phyloP scores from a whole-genome alignment of 2,797 vertebrate species.

The Mormyrops attenuatus region DNA sequence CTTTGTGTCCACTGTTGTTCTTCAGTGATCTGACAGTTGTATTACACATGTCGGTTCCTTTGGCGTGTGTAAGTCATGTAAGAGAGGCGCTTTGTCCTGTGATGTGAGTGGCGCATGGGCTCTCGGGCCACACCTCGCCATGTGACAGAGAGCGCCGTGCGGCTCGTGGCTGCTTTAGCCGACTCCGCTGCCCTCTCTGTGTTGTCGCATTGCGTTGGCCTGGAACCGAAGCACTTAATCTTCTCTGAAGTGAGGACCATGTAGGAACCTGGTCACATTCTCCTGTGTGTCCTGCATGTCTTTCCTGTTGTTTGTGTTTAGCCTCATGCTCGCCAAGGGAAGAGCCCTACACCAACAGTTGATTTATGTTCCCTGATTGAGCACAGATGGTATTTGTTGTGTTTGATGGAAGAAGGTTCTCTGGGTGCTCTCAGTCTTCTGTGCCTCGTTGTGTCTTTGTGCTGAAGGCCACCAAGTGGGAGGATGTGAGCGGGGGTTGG shows the following conservation, averaged over 20 bases:
- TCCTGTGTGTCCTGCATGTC: background rate
- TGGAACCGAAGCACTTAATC: background rate
- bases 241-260: background rate
- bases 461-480: background rate
- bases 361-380: slow-evolving; percentile 43
- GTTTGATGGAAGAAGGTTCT: slow-evolving; percentile 57
- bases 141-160: background rate
- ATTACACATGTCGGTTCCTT: background rate
- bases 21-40: background rate
- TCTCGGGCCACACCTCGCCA: background rate
- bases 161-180: background rate
- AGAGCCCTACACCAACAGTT: background rate
- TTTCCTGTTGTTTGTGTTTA: background rate
- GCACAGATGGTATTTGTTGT: slow-evolving; percentile 61
- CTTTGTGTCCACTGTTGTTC: background rate
- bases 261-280: background rate
- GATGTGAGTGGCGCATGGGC: background rate
- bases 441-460: background rate
- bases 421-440: slow-evolving; percentile 30
- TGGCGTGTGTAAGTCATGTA: background rate
- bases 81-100: background rate
- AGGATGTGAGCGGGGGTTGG: background rate
- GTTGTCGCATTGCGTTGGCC: background rate
- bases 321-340: background rate
- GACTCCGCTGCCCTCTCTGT: background rate